Evolutionary conservation across 2,888 invertebrate species (phyloP), one percentile per base, ranked within the genome.

Genomic region (Hetaerina titia): DNA sequence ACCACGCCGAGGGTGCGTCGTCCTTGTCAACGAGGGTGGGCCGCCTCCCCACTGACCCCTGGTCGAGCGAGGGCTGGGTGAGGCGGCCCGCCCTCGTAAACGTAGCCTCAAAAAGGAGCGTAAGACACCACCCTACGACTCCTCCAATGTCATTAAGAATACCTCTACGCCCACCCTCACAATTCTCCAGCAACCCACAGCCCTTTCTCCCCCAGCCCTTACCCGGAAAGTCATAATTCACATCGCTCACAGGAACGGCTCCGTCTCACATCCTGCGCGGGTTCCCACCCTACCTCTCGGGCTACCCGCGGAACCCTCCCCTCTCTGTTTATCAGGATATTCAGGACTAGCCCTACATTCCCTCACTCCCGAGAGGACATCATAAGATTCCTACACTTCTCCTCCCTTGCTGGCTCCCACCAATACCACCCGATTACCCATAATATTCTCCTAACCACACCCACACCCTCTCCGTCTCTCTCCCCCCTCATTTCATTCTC

Each of bases 351-450:
- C 31, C 81, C 81, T 31, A 31, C 81, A 81, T 81, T 81, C 81
- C 81, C 13, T 81, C 81, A 81, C 81, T 81, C 81, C 31, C 81
- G 81, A 22, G 81, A 81, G 81, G 31, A 81, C 81, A 81, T 81
- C 81, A 81, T 74, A 74, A 74, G 74, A 74, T 81, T 81, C 81
- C 81, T 81, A 25, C 81, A 81, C 22, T 81, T 81, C 81, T 31
- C 25, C n/a, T 1, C 25, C 11, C 81, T 31, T 8, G 45, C 45
- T 45, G 45, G 45, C 45, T n/a, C 69, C 5, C 25, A 13, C 31
- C 22, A 69, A 69, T 81, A 81, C 81, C 81, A 4, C 25, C 81
- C 81, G 81, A 81, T 31, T 81, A 13, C 81, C 81, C 81, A 13
- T 31, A 81, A 81, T 81, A 81, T 81, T 15, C 81, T 45, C 45